These are phyloP conservation scores for Morpho achilles DNA, from an alignment of 2,888 invertebrate species.

Conservation along the genomic window DNA sequence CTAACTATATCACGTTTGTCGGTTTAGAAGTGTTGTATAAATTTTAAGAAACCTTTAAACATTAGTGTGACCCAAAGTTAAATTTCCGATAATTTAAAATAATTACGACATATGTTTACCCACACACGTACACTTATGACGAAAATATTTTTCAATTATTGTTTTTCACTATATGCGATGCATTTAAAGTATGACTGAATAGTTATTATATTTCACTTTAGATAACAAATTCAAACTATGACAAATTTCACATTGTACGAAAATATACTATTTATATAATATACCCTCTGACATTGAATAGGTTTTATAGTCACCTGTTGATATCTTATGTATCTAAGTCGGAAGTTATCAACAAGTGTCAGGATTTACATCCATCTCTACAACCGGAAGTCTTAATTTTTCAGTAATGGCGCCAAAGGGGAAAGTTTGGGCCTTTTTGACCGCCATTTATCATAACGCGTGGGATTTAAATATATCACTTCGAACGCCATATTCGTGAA, in stretches of 20 bases:
- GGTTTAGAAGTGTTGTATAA: too few relatives aligned
- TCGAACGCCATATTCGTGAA: neutral
- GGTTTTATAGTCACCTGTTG: slow-evolving; percentile 22
- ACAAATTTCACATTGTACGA: neutral
- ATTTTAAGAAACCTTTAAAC: too few relatives aligned
- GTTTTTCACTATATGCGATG: too few relatives aligned
- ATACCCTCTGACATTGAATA: slow-evolving; percentile 15
- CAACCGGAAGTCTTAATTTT: slow-evolving; percentile 23
- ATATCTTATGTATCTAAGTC: slow-evolving; percentile 27
- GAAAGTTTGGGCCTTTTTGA: slow-evolving; percentile 1
- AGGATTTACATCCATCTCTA: slow-evolving; percentile 51
- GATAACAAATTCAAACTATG: neutral
- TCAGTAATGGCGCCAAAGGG: slow-evolving; percentile 23
- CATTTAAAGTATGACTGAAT: too few relatives aligned
- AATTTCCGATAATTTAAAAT: too few relatives aligned
- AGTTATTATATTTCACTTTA: neutral
- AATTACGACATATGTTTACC: too few relatives aligned
- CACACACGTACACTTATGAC: too few relatives aligned
- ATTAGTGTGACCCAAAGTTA: too few relatives aligned
- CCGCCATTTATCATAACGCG: slow-evolving; percentile 2
- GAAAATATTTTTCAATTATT: too few relatives aligned
- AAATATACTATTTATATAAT: neutral
- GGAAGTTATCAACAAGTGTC: slow-evolving; percentile 71
- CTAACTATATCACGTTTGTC: too few relatives aligned
- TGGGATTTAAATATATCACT: neutral